Base-by-base conservation (phyloP, 2,113 vertebrate genomes). In the Globicephala melas region DNA sequence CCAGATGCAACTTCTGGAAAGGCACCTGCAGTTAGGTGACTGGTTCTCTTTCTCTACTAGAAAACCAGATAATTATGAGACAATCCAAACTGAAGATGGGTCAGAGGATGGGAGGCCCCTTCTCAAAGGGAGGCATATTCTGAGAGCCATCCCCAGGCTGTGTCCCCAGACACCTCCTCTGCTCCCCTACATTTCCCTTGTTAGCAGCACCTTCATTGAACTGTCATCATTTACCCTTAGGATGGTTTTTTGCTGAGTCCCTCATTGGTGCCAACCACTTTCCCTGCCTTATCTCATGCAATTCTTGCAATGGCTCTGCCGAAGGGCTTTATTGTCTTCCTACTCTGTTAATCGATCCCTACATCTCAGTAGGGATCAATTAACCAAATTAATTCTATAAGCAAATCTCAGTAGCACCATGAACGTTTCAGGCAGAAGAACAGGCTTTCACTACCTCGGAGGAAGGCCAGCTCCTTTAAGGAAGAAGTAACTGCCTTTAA, bases 311-410 rank as follows among this genome's bases (percentile, higher is more conserved):
- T 7, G 50, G 50, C 36, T 86, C 73, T 65, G 87, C 47, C 53
- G 33, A 53, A 60, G 20, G 20, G 8, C 74, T 96, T 94, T 76
- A 91, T 93, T 79, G 94, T 86, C 95, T 91, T 79, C 71, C 58
- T 86, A 11, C 36, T 53, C 44, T 80, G 21, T 91, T 67, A 70
- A 41, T 89, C 80, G 53, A 53, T 53, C 53, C 5, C 53, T 53
- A 88, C 82, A 84, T 84, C 89, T 97, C 95, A 95, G 87, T 36
- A 90, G 83, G 79, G 92, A 95, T 77, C 80, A 71, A n/a, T 94
- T 95, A 95, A 90, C 74, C 63, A 90, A 94, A 97, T 88, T 60
- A 94, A 88, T 92, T 63, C 92, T 74, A 65, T 80, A 89, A 87
- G 79, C 63, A 79, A 95, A 89, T 92, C 87, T 96, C 92, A 58